Evolutionary conservation across 2,888 invertebrate genomes (phyloP).

Genomic region (Drosophila cognata): DNA sequence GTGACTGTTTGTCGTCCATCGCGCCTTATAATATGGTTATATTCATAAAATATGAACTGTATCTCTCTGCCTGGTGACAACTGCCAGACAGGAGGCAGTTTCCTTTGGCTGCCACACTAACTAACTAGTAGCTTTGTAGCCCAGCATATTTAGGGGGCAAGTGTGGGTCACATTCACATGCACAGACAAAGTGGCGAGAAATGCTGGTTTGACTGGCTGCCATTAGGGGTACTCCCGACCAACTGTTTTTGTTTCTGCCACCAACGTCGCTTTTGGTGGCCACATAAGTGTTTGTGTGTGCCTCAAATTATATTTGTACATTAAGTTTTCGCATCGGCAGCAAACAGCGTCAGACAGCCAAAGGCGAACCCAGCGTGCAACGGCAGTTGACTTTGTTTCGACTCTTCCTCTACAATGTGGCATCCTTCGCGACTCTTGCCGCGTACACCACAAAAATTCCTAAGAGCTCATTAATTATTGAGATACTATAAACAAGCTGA

Average conservation of each 20-base stretch:
- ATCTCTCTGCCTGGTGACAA: slow-evolving; percentile 43
- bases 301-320: slow-evolving; percentile 79
- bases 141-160: slow-evolving; percentile 47
- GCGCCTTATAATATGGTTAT: slow-evolving; percentile 74
- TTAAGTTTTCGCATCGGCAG: slow-evolving; percentile 73
- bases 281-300: slow-evolving; percentile 80
- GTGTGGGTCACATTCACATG: slow-evolving; percentile 56
- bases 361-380: slow-evolving; percentile 50
- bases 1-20: slow-evolving; percentile 52
- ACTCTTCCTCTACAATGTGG: slow-evolving; percentile 14
- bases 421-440: slow-evolving; percentile 45
- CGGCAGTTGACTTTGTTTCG: slow-evolving; percentile 78
- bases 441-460: slow-evolving; percentile 77
- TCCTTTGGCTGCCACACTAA: slow-evolving; percentile 49
- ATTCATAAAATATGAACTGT: slow-evolving; percentile 76
- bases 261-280: slow-evolving; percentile 50
- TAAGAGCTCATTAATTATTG: slow-evolving; percentile 83
- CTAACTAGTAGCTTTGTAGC: slow-evolving; percentile 65
- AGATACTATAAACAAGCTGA: slow-evolving; percentile 79
- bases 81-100: slow-evolving; percentile 53
- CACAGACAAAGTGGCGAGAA: background rate
- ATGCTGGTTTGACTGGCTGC: slow-evolving; percentile 58
- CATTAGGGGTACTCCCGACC: slow-evolving; percentile 37
- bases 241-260: slow-evolving; percentile 14
- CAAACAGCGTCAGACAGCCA: slow-evolving; percentile 49